Conservation (phyloP, 2,888 invertebrate genomes). For the Calameuta filiformis region DNA sequence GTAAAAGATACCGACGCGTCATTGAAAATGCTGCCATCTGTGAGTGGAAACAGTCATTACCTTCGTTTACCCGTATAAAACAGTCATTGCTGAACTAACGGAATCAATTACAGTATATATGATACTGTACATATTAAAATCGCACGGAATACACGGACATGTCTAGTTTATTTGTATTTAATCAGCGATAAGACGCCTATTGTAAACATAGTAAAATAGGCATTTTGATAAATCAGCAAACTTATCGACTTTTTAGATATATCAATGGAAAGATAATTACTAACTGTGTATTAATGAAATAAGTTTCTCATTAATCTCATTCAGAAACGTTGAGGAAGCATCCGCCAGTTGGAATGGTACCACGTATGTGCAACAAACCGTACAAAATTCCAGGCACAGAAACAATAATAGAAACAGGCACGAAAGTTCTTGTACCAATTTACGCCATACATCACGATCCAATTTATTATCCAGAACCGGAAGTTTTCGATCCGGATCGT, state of each 20-base stretch:
- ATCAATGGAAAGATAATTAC: no score
- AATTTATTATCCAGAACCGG: conserved; percentile 64
- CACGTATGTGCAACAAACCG: conserved; percentile 54
- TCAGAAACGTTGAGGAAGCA: conserved; percentile 67
- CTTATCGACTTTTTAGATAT: no score
- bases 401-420: conserved; percentile 57
- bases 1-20: background rate
- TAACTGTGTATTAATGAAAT: background rate
- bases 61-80: background rate
- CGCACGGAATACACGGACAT: background rate
- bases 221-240: no score
- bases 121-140: background rate
- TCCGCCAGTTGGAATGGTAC: conserved; percentile 64
- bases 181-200: background rate
- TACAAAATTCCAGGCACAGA: conserved; percentile 63
- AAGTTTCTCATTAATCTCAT: conserved; percentile 7
- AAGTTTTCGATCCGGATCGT: conserved; percentile 67
- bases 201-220: no score
- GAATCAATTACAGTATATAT: background rate
- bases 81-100: background rate
- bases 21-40: background rate
- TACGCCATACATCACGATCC: conserved; percentile 65
- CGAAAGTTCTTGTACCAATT: conserved; percentile 56
- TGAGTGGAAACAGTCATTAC: background rate
- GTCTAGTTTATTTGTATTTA: background rate